Evolutionary conservation across 2,888 invertebrate species (phyloP), one percentile per base, ranked within the genome.

Genomic region (Apodemia mormo): DNA sequence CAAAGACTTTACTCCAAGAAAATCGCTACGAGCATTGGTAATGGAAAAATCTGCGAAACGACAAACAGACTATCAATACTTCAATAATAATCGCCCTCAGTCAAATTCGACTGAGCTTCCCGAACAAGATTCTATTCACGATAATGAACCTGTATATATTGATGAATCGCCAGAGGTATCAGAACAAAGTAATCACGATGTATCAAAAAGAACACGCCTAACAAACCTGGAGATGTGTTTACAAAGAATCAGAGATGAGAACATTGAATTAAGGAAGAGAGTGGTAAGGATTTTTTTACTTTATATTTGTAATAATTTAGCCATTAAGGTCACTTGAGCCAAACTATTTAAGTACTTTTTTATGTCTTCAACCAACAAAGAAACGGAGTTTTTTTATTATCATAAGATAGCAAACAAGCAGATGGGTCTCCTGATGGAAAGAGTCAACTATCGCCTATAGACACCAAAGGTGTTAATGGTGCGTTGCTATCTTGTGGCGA

Each of bases 41-140:
- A 88, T 92, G 89, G 91, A 91, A 70, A 89, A 90, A 76, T 84
- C 90, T 0, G 88, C 89, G 1, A 90, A 89, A 78, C 77, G 85
- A 14, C 82, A 85, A 69, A 87, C 86, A 14, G 61, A 0, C 74
- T 4, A 65, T 40, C 67, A 69, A 45, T 68, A 67, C 12, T 64
- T 71, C 2, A 81, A 80, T 2, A 75, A 74, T 0, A 80, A 80
- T 29, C 72, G 80, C 12, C 79, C 75, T 7, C 75, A 76, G 73
- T 78, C 79, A 1, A 77, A 78, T 67, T 78, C 79, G 1, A 77
- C 78, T 1, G 77, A 77, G 72, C 37, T 77, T 49, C 74, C 71
- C 6, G 56, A 71, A 30, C 67, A 73, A 56, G 73, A 66, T 8
- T 67, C 58, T 12, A 49, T 56, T 66, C 7, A 54, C 22, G 54